A percentile compares a stretch with the other conserved stretches of the same genome.
phyloP scores from a whole-genome alignment of 2,888 invertebrate genomes.

The Calliphora vomitoria region DNA sequence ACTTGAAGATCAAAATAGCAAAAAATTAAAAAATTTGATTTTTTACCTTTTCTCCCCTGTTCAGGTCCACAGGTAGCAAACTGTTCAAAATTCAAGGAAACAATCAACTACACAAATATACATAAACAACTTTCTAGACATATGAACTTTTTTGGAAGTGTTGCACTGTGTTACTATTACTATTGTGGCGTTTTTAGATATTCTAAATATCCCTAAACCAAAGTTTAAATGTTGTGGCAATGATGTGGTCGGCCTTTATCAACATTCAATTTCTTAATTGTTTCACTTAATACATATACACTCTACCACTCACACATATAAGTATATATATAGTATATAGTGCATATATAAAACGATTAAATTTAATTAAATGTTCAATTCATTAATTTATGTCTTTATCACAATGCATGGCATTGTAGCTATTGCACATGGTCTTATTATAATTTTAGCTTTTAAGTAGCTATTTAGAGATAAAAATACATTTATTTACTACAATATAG shows the following conservation, averaged over 20 bases:
- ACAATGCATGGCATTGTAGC: constrained; percentile 1
- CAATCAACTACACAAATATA: too few relatives aligned
- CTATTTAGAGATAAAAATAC: constrained; percentile 34
- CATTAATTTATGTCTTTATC: constrained; percentile 55
- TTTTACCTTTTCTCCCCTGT: too few relatives aligned
- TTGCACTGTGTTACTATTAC: too few relatives aligned
- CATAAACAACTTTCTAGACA: too few relatives aligned
- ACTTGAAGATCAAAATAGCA: too few relatives aligned
- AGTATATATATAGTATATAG: background rate
- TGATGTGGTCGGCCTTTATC: background rate
- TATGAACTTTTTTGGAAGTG: too few relatives aligned
- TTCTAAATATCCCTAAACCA: background rate
- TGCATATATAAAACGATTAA: constrained; percentile 45
- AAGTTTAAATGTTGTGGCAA: background rate
- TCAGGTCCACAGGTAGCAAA: too few relatives aligned
- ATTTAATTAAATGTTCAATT: constrained; percentile 65
- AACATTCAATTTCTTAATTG: constrained; percentile 31
- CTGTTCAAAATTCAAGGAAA: too few relatives aligned
- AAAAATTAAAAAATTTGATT: too few relatives aligned
- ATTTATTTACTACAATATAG: constrained; percentile 2
- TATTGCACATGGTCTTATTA: constrained; percentile 31
- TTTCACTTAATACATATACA: background rate
- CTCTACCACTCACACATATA: background rate
- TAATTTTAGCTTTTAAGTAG: constrained; percentile 28
- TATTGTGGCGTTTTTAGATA: too few relatives aligned